Conservation (phyloP, 2,113 vertebrate species). For the Plectropomus leopardus region DNA sequence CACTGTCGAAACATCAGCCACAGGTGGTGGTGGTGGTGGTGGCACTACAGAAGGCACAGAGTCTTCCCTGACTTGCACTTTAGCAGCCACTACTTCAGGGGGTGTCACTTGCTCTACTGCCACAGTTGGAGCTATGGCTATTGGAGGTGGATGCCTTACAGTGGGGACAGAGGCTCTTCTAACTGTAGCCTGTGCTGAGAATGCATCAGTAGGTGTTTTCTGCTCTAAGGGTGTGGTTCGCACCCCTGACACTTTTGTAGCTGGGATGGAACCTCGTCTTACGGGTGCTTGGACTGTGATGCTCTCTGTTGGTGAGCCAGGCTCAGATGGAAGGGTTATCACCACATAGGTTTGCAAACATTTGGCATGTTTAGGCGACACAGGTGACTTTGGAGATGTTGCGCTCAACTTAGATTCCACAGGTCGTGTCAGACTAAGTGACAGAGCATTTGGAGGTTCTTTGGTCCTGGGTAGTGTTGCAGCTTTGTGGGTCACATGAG, state of each 20-base stretch:
- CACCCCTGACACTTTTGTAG: slow-evolving; percentile 72
- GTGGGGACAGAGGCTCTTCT: slow-evolving; percentile 73
- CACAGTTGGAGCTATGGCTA: slow-evolving; percentile 22
- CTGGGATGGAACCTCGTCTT: slow-evolving; percentile 78
- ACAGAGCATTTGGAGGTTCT: slow-evolving; percentile 89
- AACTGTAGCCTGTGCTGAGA: slow-evolving; percentile 64
- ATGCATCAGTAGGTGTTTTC: slow-evolving; percentile 65
- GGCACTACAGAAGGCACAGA: slow-evolving; percentile 44
- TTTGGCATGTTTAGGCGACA: slow-evolving; percentile 92
- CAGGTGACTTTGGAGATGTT: slow-evolving; percentile 93
- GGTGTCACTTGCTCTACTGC: slow-evolving; percentile 37
- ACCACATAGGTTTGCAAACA: slow-evolving; percentile 96
- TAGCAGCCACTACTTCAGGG: slow-evolving; percentile 19
- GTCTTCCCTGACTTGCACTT: slow-evolving; percentile 56
- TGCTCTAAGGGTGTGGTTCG: slow-evolving; percentile 76
- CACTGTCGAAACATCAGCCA: slow-evolving; percentile 30
- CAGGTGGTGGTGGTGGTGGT: slow-evolving; percentile 14
- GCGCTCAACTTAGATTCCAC: slow-evolving; percentile 87
- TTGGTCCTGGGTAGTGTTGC: slow-evolving; percentile 87
- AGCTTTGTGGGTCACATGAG: slow-evolving; percentile 83
- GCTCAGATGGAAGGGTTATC: slow-evolving; percentile 97
- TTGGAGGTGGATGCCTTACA: slow-evolving; percentile 64
- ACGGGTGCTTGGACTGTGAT: slow-evolving; percentile 87
- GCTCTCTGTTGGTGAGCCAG: slow-evolving; percentile 92
- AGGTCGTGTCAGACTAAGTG: slow-evolving; percentile 90